These are phyloP conservation scores for Yponomeuta sedellus DNA, from an alignment of 2,888 invertebrate species.

Conservation along the genomic window DNA sequence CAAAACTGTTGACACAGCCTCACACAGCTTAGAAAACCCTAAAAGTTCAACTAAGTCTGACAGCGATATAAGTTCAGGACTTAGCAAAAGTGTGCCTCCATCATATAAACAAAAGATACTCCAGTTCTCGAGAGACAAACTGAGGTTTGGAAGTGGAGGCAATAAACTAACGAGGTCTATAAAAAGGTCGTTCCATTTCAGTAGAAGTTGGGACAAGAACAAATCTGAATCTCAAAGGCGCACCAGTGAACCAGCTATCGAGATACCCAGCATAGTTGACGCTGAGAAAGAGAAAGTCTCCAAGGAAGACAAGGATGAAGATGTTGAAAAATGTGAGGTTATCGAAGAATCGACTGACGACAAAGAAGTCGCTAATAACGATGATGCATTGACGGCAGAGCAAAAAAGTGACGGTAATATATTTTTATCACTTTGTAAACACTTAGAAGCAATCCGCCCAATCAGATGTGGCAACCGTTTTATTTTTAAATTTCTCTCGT, in stretches of 20 bases:
- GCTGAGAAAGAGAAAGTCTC: slow-evolving; percentile 44
- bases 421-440: slow-evolving; percentile 7
- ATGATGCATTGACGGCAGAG: slow-evolving; percentile 43
- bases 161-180: slow-evolving; percentile 67
- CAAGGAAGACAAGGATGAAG: slow-evolving; percentile 64
- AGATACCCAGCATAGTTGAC: slow-evolving; percentile 45
- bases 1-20: slow-evolving; percentile 59
- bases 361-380: slow-evolving; percentile 62
- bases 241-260: slow-evolving; percentile 64
- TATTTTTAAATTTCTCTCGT: background rate
- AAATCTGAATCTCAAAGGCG: slow-evolving; percentile 57
- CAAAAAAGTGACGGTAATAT: slow-evolving; percentile 52
- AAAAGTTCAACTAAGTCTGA: slow-evolving; percentile 63
- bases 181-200: slow-evolving; percentile 68
- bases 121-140: slow-evolving; percentile 68
- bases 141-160: slow-evolving; percentile 65
- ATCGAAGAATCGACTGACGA: slow-evolving; percentile 61
- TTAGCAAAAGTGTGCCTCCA: slow-evolving; percentile 71
- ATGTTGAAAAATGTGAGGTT: slow-evolving; percentile 61
- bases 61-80: slow-evolving; percentile 57
- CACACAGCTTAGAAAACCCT: slow-evolving; percentile 64
- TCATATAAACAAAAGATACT: slow-evolving; percentile 70
- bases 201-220: slow-evolving; percentile 65
- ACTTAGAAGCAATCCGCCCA: slow-evolving; percentile 7
- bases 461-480: background rate